A percentile compares a stretch with the other conserved stretches of the same genome.
phyloP scores from a whole-genome alignment of 2,888 invertebrate genomes.

The Dioctria rufipes region DNA sequence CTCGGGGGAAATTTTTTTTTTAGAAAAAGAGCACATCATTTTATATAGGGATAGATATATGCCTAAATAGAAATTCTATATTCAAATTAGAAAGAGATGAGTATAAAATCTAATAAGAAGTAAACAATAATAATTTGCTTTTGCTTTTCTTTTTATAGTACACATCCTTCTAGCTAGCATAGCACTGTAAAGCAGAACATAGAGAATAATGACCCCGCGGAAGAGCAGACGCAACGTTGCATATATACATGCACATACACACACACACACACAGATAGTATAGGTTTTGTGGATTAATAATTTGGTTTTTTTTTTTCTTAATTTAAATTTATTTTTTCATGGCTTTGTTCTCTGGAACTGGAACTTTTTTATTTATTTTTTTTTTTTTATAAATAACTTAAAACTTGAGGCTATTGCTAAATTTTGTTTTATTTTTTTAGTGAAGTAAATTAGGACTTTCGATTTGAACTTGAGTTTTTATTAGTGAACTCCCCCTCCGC shows the following conservation, averaged over 20 bases:
- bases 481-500: too few species aligned
- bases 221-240: constrained; percentile 35
- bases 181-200: constrained; percentile 15
- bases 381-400: too few species aligned
- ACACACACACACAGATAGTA: too few species aligned
- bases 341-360: too few species aligned
- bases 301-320: too few species aligned
- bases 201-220: constrained; percentile 47
- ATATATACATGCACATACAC: not conserved
- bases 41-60: not conserved
- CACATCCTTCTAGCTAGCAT: not conserved
- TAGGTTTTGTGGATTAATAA: too few species aligned
- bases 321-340: not conserved
- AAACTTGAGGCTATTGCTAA: too few species aligned
- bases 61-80: too few species aligned
- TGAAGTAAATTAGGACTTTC: too few species aligned
- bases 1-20: constrained; percentile 21
- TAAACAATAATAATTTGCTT: constrained; percentile 47
- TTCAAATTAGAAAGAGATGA: not conserved
- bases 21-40: not conserved
- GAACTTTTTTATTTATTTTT: too few species aligned
- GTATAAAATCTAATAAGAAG: constrained; percentile 46
- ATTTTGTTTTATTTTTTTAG: too few species aligned
- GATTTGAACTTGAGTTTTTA: too few species aligned
- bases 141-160: not conserved